phyloP scores from a whole-genome alignment of 2,113 vertebrate species.

The Isurus oxyrinchus region DNA sequence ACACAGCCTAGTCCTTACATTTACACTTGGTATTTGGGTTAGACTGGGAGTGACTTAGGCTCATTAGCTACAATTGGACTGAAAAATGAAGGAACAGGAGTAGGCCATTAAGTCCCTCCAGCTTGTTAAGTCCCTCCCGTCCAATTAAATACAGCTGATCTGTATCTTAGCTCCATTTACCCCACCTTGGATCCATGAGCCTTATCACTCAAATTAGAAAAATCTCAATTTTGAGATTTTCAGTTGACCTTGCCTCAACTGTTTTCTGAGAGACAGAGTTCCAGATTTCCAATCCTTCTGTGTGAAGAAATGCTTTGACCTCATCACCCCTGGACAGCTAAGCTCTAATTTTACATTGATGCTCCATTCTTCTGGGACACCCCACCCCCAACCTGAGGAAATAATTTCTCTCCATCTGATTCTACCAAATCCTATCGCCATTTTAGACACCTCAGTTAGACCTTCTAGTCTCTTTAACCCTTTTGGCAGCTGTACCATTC shows the following conservation, averaged over 20 bases:
- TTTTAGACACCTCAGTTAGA: not conserved
- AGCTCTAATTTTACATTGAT: not conserved
- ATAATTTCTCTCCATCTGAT: not conserved
- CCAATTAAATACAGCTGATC: not conserved
- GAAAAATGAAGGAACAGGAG: not conserved
- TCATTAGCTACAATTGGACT: not conserved
- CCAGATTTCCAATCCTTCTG: not conserved
- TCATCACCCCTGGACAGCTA: not conserved
- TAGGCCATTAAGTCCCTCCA: not conserved
- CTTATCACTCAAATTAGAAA: not conserved
- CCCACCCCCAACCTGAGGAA: no score
- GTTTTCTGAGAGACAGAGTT: not conserved
- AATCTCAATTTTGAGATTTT: not conserved
- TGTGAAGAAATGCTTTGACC: not conserved
- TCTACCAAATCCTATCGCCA: not conserved
- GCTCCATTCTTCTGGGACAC: not conserved
- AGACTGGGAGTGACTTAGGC: not conserved
- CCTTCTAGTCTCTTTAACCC: not conserved
- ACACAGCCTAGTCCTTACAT: not conserved
- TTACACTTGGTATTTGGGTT: no score
- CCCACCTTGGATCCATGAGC: not conserved
- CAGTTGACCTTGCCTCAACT: not conserved
- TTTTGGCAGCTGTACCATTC: not conserved
- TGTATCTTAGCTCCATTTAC: not conserved
- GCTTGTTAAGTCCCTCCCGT: not conserved